These are phyloP conservation scores for Epizoanthus illoricatus DNA, from an alignment of 92 coral and sea anemone species.

Conservation along the genomic window DNA sequence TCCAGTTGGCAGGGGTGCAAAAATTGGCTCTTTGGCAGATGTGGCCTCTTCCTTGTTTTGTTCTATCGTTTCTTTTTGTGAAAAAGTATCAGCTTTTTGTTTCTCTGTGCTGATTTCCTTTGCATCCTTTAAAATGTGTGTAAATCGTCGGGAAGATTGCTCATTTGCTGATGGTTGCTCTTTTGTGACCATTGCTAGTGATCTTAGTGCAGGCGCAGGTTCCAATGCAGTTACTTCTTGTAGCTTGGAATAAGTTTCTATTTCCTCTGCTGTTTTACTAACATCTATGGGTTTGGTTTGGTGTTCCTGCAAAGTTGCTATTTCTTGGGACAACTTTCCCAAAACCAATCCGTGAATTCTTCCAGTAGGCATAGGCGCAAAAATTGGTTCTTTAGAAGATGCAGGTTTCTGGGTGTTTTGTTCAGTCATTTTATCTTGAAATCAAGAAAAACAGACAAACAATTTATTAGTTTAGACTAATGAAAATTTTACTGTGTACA, in stretches of 20 bases:
- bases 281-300: not conserved
- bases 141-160: slow-evolving; percentile 1
- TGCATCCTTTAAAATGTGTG: not conserved
- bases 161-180: not conserved
- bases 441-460: not conserved
- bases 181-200: not conserved
- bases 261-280: slow-evolving; percentile 14
- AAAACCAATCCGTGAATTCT: too few species aligned
- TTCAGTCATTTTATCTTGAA: not conserved
- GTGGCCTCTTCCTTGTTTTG: slow-evolving; percentile 13
- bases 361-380: too few species aligned
- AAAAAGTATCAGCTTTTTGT: not conserved
- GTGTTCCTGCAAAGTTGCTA: too few species aligned
- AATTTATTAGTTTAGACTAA: too few species aligned
- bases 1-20: slow-evolving; percentile 30
- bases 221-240: not conserved
- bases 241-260: not conserved
- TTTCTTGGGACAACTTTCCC: too few species aligned
- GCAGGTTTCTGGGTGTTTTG: not conserved
- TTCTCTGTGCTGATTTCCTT: not conserved
- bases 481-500: too few species aligned
- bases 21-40: slow-evolving; percentile 6
- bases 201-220: not conserved
- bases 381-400: too few species aligned
- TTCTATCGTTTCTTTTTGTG: slow-evolving; percentile 30